These are phyloP conservation scores for Calidris pygmaea DNA, from an alignment of 2,113 vertebrate species.

Conservation along the genomic window DNA sequence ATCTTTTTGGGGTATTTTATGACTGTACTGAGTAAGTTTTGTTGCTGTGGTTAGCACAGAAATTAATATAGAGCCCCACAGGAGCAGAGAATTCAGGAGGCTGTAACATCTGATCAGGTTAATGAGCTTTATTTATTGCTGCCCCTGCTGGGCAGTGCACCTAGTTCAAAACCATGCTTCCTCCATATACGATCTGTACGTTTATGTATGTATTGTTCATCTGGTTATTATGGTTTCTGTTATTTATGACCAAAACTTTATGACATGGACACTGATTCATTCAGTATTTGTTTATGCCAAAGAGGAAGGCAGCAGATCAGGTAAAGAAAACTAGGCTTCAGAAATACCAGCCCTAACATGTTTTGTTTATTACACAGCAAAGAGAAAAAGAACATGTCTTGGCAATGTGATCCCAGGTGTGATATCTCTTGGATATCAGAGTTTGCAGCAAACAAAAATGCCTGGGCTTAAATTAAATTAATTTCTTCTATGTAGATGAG, in stretches of 20 bases:
- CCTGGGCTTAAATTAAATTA: not conserved
- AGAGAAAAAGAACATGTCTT: conserved; percentile 36
- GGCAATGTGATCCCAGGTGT: conserved; percentile 22
- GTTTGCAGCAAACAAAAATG: not conserved
- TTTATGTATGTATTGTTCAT: not conserved
- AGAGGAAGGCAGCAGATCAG: not conserved
- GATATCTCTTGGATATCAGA: conserved; percentile 12
- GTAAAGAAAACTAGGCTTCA: not conserved
- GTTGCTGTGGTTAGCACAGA: not conserved
- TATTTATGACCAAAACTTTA: not conserved
- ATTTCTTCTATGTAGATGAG: conserved; percentile 4
- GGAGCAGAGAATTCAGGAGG: not conserved
- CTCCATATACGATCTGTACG: not conserved
- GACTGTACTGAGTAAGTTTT: not conserved
- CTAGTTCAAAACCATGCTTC: not conserved
- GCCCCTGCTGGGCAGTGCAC: not conserved
- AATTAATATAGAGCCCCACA: not conserved
- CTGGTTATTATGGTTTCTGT: not conserved
- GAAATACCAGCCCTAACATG: conserved; percentile 23
- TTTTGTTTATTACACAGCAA: conserved; percentile 32
- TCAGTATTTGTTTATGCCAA: not conserved
- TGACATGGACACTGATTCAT: not conserved
- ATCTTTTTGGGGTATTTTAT: not conserved
- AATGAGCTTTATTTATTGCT: not conserved
- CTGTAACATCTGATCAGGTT: not conserved